Percentiles rank a stretch among this genome's conserved stretches.
These are phyloP conservation scores for Spisula subtruncata DNA, from an alignment of 2,888 invertebrate genomes.

Conservation along the genomic window DNA sequence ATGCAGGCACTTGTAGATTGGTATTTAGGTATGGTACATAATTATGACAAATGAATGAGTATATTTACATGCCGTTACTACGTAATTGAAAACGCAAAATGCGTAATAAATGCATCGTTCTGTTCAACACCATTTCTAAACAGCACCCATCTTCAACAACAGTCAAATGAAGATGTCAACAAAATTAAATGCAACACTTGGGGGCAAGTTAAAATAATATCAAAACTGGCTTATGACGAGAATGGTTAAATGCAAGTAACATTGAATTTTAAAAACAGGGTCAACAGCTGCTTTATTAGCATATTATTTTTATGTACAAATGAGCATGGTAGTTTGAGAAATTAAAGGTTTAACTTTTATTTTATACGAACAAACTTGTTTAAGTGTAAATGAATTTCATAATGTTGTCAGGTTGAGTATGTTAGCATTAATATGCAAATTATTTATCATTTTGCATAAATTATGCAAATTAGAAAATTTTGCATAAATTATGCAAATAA, in stretches of 20 bases:
- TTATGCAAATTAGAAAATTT: too few relatives aligned
- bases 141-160: background rate
- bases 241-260: too few relatives aligned
- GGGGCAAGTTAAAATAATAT: conserved; percentile 21
- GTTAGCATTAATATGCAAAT: background rate
- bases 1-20: background rate
- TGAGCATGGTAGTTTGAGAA: background rate
- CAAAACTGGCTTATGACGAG: background rate
- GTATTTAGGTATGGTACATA: background rate
- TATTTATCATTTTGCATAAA: too few relatives aligned
- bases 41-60: background rate
- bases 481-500: background rate
- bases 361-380: background rate
- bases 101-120: background rate
- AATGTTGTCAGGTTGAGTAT: background rate
- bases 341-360: background rate
- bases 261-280: background rate
- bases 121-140: background rate
- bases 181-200: background rate
- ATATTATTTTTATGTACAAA: conserved; percentile 5
- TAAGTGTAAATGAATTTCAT: background rate
- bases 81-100: background rate
- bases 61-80: background rate
- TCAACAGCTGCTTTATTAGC: background rate
- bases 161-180: background rate